phyloP scores from a whole-genome alignment of 2,797 vertebrate species.

The Margarornis squamiger region DNA sequence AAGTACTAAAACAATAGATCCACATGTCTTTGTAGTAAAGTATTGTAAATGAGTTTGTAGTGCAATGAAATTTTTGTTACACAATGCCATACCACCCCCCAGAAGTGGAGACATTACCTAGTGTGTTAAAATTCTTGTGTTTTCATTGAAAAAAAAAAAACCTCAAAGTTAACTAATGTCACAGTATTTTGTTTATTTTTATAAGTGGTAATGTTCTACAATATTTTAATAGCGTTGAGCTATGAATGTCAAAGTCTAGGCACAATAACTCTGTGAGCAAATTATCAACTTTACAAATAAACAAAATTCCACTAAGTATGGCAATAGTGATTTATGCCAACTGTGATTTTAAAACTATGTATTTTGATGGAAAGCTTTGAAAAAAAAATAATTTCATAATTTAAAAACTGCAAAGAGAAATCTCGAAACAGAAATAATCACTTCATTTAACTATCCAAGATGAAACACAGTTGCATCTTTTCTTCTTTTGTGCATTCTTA shows the following conservation, averaged over 20 bases:
- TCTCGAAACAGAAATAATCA: conserved; percentile 11
- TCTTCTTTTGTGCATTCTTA: conserved; percentile 38
- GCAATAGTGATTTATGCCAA: background rate
- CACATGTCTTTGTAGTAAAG: background rate
- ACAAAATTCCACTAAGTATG: background rate
- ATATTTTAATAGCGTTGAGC: background rate
- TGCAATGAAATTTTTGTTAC: background rate
- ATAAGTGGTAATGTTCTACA: background rate
- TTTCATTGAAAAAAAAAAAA: background rate
- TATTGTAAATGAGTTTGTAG: background rate
- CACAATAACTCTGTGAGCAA: background rate
- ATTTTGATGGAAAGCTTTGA: background rate
- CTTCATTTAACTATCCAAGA: conserved; percentile 17
- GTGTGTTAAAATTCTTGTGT: background rate
- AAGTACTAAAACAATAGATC: background rate
- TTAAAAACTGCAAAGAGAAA: background rate
- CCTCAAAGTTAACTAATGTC: background rate
- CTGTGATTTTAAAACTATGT: background rate
- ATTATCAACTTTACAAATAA: conserved; percentile 9
- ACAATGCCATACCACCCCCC: background rate
- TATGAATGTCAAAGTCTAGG: background rate
- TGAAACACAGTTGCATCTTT: conserved; percentile 29
- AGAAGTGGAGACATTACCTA: background rate
- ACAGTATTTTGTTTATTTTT: background rate
- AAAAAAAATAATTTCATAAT: background rate